A percentile compares a stretch with the other conserved stretches of the same genome.
Conservation (phyloP, 2,888 invertebrate species). For the Endomychus coccineus region DNA sequence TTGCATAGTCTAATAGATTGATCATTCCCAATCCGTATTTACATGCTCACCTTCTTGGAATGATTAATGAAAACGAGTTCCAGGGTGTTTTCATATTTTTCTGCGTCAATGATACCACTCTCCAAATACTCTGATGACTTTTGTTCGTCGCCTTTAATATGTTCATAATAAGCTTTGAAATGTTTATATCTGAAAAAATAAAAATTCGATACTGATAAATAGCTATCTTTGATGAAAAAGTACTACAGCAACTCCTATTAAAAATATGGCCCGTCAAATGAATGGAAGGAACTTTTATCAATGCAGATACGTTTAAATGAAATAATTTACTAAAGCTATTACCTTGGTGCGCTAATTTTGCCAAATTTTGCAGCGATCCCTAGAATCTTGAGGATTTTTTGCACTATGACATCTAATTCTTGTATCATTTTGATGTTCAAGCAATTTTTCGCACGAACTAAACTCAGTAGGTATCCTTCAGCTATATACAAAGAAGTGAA, state of each 20-base stretch:
- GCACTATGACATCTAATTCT: constrained; percentile 28
- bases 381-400: constrained; percentile 27
- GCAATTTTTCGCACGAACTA: constrained; percentile 38
- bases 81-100: constrained; percentile 37
- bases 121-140: constrained; percentile 39
- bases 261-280: too few species aligned
- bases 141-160: constrained; percentile 40
- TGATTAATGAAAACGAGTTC: constrained; percentile 46
- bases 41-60: constrained; percentile 27
- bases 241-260: too few species aligned
- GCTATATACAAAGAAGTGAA: constrained; percentile 45
- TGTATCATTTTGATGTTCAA: constrained; percentile 22
- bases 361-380: constrained; percentile 27
- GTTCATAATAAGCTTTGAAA: constrained; percentile 47
- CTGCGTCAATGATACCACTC: constrained; percentile 38
- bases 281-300: too few species aligned
- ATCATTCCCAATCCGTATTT: too few species aligned
- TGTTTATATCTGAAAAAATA: constrained; percentile 41
- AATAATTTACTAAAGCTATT: too few species aligned
- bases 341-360: constrained; percentile 37
- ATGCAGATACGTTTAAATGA: too few species aligned
- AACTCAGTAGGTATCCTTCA: constrained; percentile 48
- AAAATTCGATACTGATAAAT: too few species aligned
- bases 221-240: too few species aligned
- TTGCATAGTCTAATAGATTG: too few species aligned